Conservation (phyloP, 2,888 invertebrate species). For the Limnephilus auricula region DNA sequence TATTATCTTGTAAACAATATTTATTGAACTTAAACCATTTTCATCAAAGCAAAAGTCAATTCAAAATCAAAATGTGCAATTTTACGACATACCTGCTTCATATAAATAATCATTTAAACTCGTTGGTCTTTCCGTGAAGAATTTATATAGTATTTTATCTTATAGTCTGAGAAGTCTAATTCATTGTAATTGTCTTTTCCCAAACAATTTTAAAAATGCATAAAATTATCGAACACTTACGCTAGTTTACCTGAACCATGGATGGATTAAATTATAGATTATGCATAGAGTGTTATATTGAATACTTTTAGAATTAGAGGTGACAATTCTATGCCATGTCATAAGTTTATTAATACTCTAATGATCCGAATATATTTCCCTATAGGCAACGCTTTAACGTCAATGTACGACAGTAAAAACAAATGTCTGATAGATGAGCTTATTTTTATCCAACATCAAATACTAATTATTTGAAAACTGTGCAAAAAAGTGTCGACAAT, state of each 20-base stretch:
- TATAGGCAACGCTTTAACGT: constrained; percentile 56
- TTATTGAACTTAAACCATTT: constrained; percentile 21
- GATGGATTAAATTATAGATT: not conserved
- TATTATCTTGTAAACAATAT: not conserved
- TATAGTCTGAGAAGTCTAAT: not conserved
- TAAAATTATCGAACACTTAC: not conserved
- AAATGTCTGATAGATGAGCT: constrained; percentile 64
- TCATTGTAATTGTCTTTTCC: not conserved
- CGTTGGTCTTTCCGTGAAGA: constrained; percentile 13
- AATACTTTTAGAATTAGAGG: not conserved
- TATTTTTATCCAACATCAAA: constrained; percentile 57
- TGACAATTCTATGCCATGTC: constrained; percentile 20
- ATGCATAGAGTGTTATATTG: not conserved
- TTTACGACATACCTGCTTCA: constrained; percentile 42
- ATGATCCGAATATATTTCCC: constrained; percentile 7
- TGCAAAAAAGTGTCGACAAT: not conserved
- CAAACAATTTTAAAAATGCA: not conserved
- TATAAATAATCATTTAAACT: constrained; percentile 9
- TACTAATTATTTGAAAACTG: not conserved
- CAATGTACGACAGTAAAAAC: constrained; percentile 49
- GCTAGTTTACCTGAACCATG: not conserved
- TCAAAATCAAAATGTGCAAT: constrained; percentile 39
- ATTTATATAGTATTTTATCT: not conserved
- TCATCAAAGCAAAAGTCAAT: constrained; percentile 15
- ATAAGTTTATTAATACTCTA: not conserved